phyloP scores from a whole-genome alignment of 2,113 vertebrate species.

The Cephalopterus ornatus region DNA sequence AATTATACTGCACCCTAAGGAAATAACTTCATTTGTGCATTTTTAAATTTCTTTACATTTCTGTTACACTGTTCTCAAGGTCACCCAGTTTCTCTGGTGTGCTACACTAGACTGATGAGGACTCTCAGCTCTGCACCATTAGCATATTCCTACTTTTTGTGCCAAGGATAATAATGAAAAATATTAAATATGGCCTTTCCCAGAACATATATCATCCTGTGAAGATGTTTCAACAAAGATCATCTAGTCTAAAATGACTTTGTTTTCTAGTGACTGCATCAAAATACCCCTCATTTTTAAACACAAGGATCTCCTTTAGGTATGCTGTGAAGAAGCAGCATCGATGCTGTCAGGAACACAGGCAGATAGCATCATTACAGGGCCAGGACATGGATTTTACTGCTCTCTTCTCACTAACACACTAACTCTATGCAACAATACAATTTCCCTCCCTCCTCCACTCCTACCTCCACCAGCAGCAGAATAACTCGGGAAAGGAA shows the following conservation, averaged over 20 bases:
- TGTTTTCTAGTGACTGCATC: not conserved
- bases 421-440: not conserved
- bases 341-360: not conserved
- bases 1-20: no score
- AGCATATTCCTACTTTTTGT: not conserved
- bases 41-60: not conserved
- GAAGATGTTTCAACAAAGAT: not conserved
- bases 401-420: not conserved
- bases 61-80: not conserved
- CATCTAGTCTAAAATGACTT: not conserved
- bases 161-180: constrained; percentile 44
- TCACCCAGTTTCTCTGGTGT: not conserved
- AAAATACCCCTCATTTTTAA: not conserved
- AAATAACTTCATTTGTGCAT: not conserved
- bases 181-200: constrained; percentile 19
- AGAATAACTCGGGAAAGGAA: not conserved
- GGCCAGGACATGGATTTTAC: not conserved
- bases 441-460: accelerated
- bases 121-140: not conserved
- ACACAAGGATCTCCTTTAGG: not conserved
- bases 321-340: not conserved
- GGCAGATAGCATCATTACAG: not conserved
- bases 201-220: not conserved
- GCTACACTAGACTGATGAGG: not conserved
- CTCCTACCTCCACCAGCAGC: not conserved